Evolutionary conservation across 2,113 vertebrate genomes (phyloP).

Genomic region (Pampusana beccarii): DNA sequence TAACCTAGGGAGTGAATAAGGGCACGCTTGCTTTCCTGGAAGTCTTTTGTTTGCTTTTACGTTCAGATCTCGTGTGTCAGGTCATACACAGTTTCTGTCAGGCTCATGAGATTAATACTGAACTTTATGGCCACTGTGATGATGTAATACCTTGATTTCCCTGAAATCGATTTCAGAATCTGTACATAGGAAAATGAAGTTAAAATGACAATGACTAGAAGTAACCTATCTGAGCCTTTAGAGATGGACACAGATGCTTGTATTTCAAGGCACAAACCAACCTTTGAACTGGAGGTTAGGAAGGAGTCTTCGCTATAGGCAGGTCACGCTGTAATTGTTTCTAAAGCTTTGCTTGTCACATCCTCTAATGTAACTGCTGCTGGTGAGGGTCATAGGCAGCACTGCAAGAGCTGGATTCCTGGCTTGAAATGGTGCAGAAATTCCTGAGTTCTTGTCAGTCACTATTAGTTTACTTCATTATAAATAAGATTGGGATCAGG

Average conservation of each 20-base stretch:
- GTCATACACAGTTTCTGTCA: conserved; percentile 1
- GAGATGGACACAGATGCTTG: neutral
- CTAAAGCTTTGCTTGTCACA: neutral
- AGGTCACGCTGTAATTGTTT: neutral
- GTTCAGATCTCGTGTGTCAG: neutral
- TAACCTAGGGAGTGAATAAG: conserved; percentile 10
- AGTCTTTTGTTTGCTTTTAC: conserved; percentile 34
- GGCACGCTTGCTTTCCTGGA: neutral
- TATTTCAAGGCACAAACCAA: neutral
- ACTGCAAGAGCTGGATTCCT: neutral
- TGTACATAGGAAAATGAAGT: neutral
- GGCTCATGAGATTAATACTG: neutral
- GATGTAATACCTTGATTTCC: conserved; percentile 29
- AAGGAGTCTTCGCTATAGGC: neutral
- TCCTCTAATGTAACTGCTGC: neutral
- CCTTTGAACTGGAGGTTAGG: neutral
- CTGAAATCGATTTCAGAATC: neutral
- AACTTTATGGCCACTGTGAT: neutral
- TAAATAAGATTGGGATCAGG: neutral
- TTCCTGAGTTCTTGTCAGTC: neutral
- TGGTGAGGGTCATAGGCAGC: neutral
- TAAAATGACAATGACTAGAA: neutral
- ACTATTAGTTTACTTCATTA: conserved; percentile 2
- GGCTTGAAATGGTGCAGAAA: neutral
- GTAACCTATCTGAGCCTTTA: neutral